Base-by-base conservation (phyloP, 2,888 invertebrate genomes). In the Ichneumon xanthorius region DNA sequence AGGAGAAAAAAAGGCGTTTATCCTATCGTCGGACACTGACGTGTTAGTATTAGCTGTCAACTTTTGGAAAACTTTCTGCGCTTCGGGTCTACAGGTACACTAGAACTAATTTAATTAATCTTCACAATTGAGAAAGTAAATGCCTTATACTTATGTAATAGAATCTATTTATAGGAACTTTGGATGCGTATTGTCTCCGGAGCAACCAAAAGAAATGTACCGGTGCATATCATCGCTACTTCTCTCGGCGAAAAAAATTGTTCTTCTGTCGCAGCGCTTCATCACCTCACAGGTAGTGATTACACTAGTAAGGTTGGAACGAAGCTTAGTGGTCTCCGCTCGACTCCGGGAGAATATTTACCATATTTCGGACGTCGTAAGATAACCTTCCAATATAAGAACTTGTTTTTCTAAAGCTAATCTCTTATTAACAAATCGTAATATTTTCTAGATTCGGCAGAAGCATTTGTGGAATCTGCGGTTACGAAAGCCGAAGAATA, bases 221-320 rank as follows among this genome's bases (percentile, higher is more conserved):
- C 82, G 5, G 16, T 84, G 9, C 84, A 84, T 50, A 37, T 37
- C 40, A 48, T 84, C 1, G 77, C 71, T 61, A 6, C 6, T 14
- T 22, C 2, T 22, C 37, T n/a, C 30, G 76, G 71, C 19, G 16
- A 45, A 19, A 9, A 58, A 26, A 3, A 65, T 7, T 77, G 84
- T 33, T 48, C 30, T 16, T 53, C 63, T 3, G 19, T 85, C 11
- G 26, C 30, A 53, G 81, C 81, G 2, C 19, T 65, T 7, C 78
- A 85, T 65, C 81, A 85, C 37, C 58, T 85, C 2, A 80, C 80
- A 16, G 84, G 84, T 14, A 55, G 70, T 22, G 76, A 80, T 30
- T 80, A 84, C 33, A 84, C 84, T 0, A 84, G 84, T 26, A 84
- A 71, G 58, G 58, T 84, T 37, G 84, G 80, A 14, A 84, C 85